These are phyloP conservation scores for Xenotilapia caudafasciata DNA, from an alignment of 2,113 vertebrate species.

Conservation along the genomic window DNA sequence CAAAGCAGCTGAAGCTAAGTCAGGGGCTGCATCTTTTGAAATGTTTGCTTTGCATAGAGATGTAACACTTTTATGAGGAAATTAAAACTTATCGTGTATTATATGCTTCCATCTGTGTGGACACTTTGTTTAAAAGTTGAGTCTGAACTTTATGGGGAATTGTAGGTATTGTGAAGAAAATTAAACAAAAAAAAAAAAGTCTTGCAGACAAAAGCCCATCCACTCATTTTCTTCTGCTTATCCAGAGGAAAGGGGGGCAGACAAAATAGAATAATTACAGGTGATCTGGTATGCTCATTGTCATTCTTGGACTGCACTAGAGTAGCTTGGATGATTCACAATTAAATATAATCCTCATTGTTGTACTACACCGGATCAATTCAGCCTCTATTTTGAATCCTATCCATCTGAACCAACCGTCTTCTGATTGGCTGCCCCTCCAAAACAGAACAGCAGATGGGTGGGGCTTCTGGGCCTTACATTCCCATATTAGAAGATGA, in stretches of 20 bases:
- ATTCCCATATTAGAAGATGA: background rate
- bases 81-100: background rate
- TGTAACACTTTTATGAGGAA: constrained; percentile 26
- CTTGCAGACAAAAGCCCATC: background rate
- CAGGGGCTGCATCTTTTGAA: background rate
- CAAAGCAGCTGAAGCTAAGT: background rate
- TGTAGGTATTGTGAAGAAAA: background rate
- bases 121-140: background rate
- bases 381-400: background rate
- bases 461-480: background rate
- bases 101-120: background rate
- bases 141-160: background rate
- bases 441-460: background rate
- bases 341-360: background rate
- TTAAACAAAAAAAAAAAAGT: background rate
- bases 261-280: background rate
- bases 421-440: background rate
- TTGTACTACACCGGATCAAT: background rate
- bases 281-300: background rate
- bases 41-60: background rate
- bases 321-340: background rate
- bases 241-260: background rate
- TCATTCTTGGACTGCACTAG: background rate
- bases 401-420: accelerated
- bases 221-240: background rate